Evolutionary conservation across 2,888 invertebrate genomes (phyloP).

Genomic region (Tetrapedia diversipes): DNA sequence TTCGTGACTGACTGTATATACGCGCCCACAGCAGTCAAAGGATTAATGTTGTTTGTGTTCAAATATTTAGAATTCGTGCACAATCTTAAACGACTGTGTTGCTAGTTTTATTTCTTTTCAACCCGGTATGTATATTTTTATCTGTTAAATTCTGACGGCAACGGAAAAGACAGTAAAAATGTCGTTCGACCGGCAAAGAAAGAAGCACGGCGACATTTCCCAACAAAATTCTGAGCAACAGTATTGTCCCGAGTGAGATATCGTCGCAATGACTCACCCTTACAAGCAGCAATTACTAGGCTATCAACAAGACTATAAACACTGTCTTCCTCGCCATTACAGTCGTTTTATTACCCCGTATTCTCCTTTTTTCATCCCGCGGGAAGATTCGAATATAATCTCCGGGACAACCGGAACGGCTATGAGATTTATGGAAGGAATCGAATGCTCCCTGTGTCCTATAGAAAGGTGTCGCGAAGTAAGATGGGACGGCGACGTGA

Average conservation of each 20-base stretch:
- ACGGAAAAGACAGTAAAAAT: not conserved
- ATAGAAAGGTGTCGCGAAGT: slow-evolving; percentile 20
- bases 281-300: slow-evolving; percentile 19
- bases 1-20: no score
- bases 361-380: not conserved
- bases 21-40: no score
- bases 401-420: slow-evolving; percentile 7
- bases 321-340: not conserved
- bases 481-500: not conserved
- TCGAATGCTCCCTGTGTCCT: slow-evolving; percentile 32
- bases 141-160: no score
- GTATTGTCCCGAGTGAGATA: no score
- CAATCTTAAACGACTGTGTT: no score
- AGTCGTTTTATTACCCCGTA: not conserved
- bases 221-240: not conserved
- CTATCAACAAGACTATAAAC: slow-evolving; percentile 11
- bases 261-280: slow-evolving; percentile 1
- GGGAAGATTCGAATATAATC: slow-evolving; percentile 35
- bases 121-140: no score
- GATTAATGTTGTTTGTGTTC: no score
- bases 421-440: slow-evolving; percentile 54
- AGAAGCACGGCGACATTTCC: no score
- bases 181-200: not conserved
- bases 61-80: no score
- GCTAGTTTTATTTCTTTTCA: no score